phyloP scores from a whole-genome alignment of 2,888 invertebrate species.

The Brenthis hecate region DNA sequence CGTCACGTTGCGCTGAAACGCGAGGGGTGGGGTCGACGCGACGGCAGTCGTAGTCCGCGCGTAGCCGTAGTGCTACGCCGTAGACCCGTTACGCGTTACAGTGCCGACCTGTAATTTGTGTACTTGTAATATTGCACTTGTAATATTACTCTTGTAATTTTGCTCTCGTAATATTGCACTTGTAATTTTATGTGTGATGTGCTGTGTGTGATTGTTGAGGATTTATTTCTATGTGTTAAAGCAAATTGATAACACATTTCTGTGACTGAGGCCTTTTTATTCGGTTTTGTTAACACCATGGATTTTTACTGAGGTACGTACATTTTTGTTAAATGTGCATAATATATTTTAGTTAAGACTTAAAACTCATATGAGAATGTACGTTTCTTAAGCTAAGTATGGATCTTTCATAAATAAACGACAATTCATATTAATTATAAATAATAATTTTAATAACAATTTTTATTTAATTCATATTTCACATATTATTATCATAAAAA shows the following conservation, averaged over 20 bases:
- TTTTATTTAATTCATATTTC: neutral
- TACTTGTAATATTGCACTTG: constrained; percentile 35
- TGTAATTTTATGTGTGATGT: constrained; percentile 39
- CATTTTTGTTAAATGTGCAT: constrained; percentile 8
- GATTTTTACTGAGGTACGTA: constrained; percentile 36
- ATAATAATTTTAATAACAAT: too few relatives aligned
- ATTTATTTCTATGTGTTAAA: constrained; percentile 16
- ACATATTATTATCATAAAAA: neutral
- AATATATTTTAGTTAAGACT: too few relatives aligned
- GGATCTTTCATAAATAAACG: too few relatives aligned
- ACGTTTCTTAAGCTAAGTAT: too few relatives aligned
- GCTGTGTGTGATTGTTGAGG: constrained; percentile 36
- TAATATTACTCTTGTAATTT: constrained; percentile 24
- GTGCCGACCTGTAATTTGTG: constrained; percentile 40
- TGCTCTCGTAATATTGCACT: constrained; percentile 12
- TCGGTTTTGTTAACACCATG: constrained; percentile 26
- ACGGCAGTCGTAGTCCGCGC: constrained; percentile 74
- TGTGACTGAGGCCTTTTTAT: constrained; percentile 36
- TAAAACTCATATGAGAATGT: too few relatives aligned
- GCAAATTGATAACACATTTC: constrained; percentile 29
- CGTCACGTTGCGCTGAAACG: constrained; percentile 51
- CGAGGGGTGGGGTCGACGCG: constrained; percentile 64
- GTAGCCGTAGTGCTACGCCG: constrained; percentile 72
- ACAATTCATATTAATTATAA: too few relatives aligned
- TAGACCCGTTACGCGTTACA: constrained; percentile 38